Evolutionary conservation across 2,888 invertebrate genomes (phyloP).

Genomic region (Epirrhoe alternata): DNA sequence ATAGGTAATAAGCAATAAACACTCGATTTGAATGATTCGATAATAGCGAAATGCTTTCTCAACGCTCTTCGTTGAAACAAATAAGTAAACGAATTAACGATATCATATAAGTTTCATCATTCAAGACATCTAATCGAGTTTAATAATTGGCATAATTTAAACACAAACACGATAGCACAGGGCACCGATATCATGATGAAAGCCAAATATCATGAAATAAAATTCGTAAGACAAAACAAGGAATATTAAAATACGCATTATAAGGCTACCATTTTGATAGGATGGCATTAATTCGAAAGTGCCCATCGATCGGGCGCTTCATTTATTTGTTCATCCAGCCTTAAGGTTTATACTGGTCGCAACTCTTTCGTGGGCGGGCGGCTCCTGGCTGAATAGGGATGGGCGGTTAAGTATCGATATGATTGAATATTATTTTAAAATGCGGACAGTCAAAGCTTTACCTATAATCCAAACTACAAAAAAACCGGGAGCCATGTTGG

Average conservation of each 20-base stretch:
- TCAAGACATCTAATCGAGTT: background rate
- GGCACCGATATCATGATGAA: background rate
- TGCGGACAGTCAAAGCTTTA: no score
- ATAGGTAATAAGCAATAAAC: no score
- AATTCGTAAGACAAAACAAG: slow-evolving; percentile 1
- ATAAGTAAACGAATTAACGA: no score
- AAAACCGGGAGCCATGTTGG: no score
- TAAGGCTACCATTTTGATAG: slow-evolving; percentile 45
- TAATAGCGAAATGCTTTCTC: no score
- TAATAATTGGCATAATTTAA: background rate
- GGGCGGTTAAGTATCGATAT: slow-evolving; percentile 46
- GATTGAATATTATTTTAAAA: background rate
- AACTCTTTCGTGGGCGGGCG: slow-evolving; percentile 73
- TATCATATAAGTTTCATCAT: no score
- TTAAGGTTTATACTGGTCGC: slow-evolving; percentile 76
- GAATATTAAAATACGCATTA: slow-evolving; percentile 21
- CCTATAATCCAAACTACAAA: no score
- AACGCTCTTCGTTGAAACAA: no score
- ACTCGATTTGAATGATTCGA: no score
- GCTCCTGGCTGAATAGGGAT: slow-evolving; percentile 54
- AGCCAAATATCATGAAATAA: background rate
- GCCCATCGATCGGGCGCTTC: slow-evolving; percentile 69
- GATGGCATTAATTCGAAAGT: slow-evolving; percentile 59
- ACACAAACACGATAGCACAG: background rate
- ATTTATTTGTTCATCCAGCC: slow-evolving; percentile 82